These are phyloP conservation scores for Nomia melanderi DNA, from an alignment of 1,140 invertebrate species.

Conservation along the genomic window DNA sequence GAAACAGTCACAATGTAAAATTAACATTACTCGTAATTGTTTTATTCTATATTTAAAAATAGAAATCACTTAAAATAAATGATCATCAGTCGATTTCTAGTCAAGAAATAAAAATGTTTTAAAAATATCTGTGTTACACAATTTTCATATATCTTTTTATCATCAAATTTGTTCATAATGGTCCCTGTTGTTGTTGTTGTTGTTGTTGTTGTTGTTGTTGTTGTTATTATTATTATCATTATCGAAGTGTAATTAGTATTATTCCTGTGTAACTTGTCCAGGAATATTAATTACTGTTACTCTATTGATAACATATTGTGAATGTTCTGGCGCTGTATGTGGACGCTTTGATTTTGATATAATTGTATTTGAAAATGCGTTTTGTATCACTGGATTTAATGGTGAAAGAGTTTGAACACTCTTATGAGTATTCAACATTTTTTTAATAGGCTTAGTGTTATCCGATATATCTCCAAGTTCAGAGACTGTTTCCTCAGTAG, in stretches of 20 bases:
- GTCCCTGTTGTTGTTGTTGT: too few species aligned
- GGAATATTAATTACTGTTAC: constrained; percentile 62
- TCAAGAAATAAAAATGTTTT: constrained; percentile 25
- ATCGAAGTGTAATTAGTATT: constrained; percentile 35
- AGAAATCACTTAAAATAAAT: neutral
- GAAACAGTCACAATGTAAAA: neutral
- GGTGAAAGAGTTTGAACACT: constrained; percentile 37
- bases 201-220: too few species aligned
- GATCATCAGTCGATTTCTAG: constrained; percentile 6
- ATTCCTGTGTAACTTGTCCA: constrained; percentile 67
- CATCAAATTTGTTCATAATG: constrained; percentile 4
- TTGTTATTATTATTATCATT: neutral
- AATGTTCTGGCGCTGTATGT: constrained; percentile 65
- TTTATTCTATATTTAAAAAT: neutral
- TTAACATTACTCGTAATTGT: neutral
- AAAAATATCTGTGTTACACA: constrained; percentile 16
- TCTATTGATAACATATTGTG: constrained; percentile 46
- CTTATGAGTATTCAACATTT: constrained; percentile 32
- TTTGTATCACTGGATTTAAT: constrained; percentile 54
- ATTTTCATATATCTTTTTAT: neutral
- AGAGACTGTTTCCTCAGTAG: constrained; percentile 46
- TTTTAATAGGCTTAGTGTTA: constrained; percentile 17
- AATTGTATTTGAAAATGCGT: constrained; percentile 5
- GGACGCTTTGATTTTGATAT: constrained; percentile 54
- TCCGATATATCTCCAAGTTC: constrained; percentile 48